Evolutionary conservation across 2,888 invertebrate species (phyloP).

Genomic region (Scaptomyza cyrtandrae): DNA sequence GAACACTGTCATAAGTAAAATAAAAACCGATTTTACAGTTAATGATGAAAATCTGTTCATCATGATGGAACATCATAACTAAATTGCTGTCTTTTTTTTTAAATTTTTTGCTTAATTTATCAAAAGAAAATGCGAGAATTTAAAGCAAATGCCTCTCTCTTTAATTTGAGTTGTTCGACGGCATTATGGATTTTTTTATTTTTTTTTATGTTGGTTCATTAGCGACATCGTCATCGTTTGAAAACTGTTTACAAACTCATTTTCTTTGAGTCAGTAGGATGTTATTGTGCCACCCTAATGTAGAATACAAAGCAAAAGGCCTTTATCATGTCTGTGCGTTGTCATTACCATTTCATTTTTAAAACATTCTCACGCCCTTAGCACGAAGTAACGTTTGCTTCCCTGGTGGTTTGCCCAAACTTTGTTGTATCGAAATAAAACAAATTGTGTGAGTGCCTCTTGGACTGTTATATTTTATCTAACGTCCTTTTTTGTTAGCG

Average conservation of each 20-base stretch:
- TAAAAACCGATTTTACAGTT: no score
- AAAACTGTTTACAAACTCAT: conserved; percentile 53
- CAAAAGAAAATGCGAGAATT: no score
- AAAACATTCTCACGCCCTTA: conserved; percentile 55
- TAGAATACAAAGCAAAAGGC: conserved; percentile 28
- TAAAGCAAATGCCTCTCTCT: no score
- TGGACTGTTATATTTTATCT: background rate
- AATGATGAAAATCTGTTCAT: no score
- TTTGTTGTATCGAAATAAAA: conserved; percentile 60
- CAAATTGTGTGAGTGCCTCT: conserved; percentile 64
- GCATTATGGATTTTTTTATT: background rate
- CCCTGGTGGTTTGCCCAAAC: conserved; percentile 23
- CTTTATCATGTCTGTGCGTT: conserved; percentile 46
- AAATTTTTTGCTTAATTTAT: no score
- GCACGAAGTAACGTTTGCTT: conserved; percentile 68
- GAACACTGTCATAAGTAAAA: no score
- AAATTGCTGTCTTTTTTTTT: no score
- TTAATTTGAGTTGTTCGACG: no score
- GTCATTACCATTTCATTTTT: conserved; percentile 68
- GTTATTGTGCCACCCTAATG: conserved; percentile 4
- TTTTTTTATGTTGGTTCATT: conserved; percentile 50
- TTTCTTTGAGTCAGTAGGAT: conserved; percentile 41
- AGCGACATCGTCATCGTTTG: conserved; percentile 33
- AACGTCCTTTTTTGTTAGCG: conserved; percentile 42
- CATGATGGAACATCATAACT: no score